phyloP scores from a whole-genome alignment of 2,113 vertebrate genomes.

The Epinephelus moara region DNA sequence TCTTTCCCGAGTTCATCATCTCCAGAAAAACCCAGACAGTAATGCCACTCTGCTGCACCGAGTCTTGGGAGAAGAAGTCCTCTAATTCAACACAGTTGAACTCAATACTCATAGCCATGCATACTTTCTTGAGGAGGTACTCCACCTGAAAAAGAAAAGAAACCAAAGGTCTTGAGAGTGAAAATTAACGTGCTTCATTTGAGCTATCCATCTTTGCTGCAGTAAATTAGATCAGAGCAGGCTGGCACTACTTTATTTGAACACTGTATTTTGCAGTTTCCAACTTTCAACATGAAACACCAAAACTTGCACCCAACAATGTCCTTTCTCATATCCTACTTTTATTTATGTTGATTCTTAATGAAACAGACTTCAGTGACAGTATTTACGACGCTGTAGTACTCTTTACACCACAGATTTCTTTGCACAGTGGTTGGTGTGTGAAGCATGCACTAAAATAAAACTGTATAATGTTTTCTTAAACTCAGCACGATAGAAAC shows the following conservation, averaged over 20 bases:
- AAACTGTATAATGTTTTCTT: constrained; percentile 33
- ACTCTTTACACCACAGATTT: background rate
- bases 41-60: constrained; percentile 85
- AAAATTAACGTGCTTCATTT: background rate
- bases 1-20: constrained; percentile 91
- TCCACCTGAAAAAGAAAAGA: constrained; percentile 86
- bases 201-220: background rate
- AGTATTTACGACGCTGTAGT: background rate
- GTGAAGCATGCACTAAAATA: constrained; percentile 18
- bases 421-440: background rate
- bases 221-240: background rate
- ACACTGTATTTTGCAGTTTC: accelerated
- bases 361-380: background rate
- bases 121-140: constrained; percentile 95
- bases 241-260: background rate
- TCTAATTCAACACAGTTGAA: constrained; percentile 90
- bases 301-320: background rate
- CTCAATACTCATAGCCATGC: constrained; percentile 91
- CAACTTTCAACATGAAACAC: background rate
- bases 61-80: constrained; percentile 90
- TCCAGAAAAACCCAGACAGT: constrained; percentile 94
- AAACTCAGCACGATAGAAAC: constrained; percentile 25
- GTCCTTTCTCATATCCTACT: background rate
- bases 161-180: background rate
- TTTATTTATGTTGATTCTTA: constrained; percentile 3